Evolutionary conservation across 2,797 vertebrate species (phyloP), one percentile per base, ranked within the genome.

Genomic region (Urophycis tenuis): DNA sequence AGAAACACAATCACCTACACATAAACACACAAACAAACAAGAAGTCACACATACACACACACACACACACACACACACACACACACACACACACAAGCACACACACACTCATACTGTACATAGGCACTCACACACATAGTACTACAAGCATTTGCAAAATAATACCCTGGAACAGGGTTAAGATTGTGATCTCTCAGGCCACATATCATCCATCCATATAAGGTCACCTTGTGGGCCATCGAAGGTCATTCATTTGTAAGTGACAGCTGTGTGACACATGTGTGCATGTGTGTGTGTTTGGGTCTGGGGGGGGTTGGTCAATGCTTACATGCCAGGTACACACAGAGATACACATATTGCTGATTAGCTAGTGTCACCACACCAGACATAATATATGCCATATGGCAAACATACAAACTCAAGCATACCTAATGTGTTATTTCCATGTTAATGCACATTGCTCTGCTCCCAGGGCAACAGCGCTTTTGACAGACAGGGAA

Each of bases 351-450:
- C 41, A 34, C 30, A 45, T 1, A 7, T 5, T 79, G 79, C 78
- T 83, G 83, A 81, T 71, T 75, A 78, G 80, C 80, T 77, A 75
- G 76, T 71, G 75, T 75, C 75, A 84, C 60, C 84, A 85, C 86
- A 88, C 80, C 80, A 84, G 74, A 83, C 75, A 80, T 78, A 86
- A 76, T 82, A 84, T 76, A 81, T 79, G 83, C 89, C 86, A 90
- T 84, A 90, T 90, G 87, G 87, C 84, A 88, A 88, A 90, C 83
- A 89, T 83, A 82, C 85, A 91, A 88, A 89, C 84, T 88, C 83
- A 92, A 91, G 94, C 91, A 92, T 92, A 92, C 87, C 90, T 94
- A 94, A 90, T 90, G 74, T 90, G 89, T 91, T 91, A 95, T 95
- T 93, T 94, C 93, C 94, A 95, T 95, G 93, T 92, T 94, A 95